Conservation (phyloP, 2,888 invertebrate genomes). For the Venustoraphidia nigricollis region DNA sequence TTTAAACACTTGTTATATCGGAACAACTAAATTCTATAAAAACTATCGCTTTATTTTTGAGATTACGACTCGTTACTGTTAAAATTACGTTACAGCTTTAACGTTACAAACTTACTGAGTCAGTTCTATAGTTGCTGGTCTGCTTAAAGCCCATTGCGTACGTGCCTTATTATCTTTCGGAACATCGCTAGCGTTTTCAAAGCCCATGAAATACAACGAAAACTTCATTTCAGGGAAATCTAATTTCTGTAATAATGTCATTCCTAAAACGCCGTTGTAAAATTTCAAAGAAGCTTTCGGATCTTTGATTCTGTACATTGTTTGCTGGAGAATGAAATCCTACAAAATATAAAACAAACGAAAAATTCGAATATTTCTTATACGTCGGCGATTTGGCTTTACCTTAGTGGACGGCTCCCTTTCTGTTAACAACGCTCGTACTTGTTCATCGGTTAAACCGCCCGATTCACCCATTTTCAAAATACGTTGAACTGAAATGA, state of each 20-base stretch:
- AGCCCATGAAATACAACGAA: conserved; percentile 83
- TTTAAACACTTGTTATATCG: no score
- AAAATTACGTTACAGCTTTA: background rate
- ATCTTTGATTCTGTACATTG: conserved; percentile 92
- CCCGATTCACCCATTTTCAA: conserved; percentile 35
- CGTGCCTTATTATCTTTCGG: conserved; percentile 55
- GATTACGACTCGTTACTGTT: no score
- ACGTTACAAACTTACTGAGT: conserved; percentile 60
- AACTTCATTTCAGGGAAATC: conserved; percentile 86
- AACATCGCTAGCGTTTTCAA: conserved; percentile 58
- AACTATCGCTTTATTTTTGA: no score
- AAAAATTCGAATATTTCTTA: background rate
- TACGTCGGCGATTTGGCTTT: no score
- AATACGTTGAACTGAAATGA: background rate
- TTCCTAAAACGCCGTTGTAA: conserved; percentile 81
- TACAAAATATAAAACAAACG: conserved; percentile 23
- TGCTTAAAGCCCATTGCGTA: conserved; percentile 60
- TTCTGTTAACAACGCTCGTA: conserved; percentile 23
- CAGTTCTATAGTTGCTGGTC: conserved; percentile 77
- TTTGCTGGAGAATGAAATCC: conserved; percentile 91
- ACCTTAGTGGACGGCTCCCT: no score
- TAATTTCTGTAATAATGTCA: conserved; percentile 73
- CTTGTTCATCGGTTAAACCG: conserved; percentile 51
- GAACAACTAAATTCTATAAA: no score
- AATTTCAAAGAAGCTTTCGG: conserved; percentile 76